Evolutionary conservation across 2,113 vertebrate genomes (phyloP).

Genomic region (Panthera uncia): DNA sequence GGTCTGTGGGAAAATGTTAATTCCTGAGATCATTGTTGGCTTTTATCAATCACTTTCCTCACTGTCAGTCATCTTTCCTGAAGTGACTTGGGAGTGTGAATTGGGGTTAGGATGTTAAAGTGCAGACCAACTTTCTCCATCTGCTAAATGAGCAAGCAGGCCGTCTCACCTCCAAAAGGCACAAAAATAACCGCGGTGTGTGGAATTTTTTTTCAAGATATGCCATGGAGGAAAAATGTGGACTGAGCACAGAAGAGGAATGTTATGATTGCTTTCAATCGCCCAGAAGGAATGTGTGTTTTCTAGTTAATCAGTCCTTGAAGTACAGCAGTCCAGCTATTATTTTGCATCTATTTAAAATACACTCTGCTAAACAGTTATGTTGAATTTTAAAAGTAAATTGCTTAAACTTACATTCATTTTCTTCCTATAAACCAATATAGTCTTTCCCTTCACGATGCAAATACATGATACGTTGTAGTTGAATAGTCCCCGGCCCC

Average conservation of each 20-base stretch:
- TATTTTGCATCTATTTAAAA: conserved; percentile 54
- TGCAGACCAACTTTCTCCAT: conserved; percentile 13
- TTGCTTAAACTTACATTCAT: conserved; percentile 25
- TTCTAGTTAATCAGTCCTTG: background rate
- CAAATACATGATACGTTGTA: background rate
- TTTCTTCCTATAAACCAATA: conserved; percentile 3
- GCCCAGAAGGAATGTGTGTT: background rate
- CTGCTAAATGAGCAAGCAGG: conserved; percentile 25
- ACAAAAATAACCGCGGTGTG: conserved; percentile 28
- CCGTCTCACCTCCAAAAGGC: background rate
- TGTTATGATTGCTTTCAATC: background rate
- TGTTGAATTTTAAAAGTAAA: conserved; percentile 52
- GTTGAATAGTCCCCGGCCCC: too few relatives aligned
- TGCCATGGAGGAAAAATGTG: background rate
- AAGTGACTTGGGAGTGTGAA: conserved; percentile 49
- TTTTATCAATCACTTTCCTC: background rate
- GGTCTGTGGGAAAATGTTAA: conserved; percentile 41
- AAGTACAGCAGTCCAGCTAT: background rate
- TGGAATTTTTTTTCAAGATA: background rate
- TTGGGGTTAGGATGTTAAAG: background rate
- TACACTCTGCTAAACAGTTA: conserved; percentile 34
- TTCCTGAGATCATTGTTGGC: conserved; percentile 19
- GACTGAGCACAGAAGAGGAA: background rate
- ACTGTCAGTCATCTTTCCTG: background rate
- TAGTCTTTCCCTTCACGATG: background rate